Conservation (phyloP, 2,113 vertebrate genomes). For the Notarius quadriscutis region DNA sequence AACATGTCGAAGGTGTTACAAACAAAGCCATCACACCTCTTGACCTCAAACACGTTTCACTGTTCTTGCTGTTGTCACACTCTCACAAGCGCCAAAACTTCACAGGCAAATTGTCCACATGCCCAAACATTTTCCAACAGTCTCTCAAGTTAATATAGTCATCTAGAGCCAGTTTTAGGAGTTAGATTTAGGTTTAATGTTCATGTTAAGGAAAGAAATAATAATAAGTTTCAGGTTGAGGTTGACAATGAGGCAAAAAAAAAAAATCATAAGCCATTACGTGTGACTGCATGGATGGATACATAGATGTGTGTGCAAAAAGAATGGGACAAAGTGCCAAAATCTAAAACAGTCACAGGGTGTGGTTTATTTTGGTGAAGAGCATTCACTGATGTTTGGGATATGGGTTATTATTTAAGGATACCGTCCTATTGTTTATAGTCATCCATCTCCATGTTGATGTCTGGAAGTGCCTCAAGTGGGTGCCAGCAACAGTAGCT, state of each 20-base stretch:
- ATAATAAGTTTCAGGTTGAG: neutral
- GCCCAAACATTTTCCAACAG: neutral
- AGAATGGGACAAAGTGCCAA: neutral
- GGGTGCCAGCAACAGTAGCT: neutral
- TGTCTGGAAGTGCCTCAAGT: neutral
- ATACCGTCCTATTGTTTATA: constrained; percentile 2
- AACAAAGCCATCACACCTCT: constrained; percentile 44
- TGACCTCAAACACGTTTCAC: constrained; percentile 36
- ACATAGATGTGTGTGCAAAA: neutral
- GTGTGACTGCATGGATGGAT: neutral
- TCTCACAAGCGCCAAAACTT: neutral
- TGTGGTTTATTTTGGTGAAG: neutral
- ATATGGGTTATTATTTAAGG: constrained; percentile 3
- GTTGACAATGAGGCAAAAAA: neutral
- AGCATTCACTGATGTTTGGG: neutral
- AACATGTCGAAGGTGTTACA: constrained; percentile 35
- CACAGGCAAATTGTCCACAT: constrained; percentile 14
- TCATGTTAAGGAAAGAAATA: neutral
- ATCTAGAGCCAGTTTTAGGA: neutral
- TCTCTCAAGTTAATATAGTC: neutral
- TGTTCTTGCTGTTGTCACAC: constrained; percentile 37
- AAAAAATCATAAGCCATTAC: neutral
- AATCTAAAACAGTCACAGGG: neutral
- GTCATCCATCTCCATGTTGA: neutral
- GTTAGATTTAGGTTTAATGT: neutral